Evolutionary conservation across 2,113 vertebrate genomes (phyloP), one percentile per base, ranked within the genome.

Genomic region (Scolopax mira): DNA sequence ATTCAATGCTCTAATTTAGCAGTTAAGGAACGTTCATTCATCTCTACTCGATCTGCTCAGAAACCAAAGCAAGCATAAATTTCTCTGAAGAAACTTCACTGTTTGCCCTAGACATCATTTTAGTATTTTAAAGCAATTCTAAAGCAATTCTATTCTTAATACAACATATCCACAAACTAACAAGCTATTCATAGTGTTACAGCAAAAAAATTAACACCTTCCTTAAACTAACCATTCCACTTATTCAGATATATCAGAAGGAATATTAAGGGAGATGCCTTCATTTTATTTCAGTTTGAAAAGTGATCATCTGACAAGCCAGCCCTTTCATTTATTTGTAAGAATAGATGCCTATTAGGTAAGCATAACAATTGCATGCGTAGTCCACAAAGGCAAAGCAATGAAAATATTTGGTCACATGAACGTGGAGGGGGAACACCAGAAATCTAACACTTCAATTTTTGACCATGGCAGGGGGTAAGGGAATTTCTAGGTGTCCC

Each of bases 401-500:
- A 39, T 18, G 5, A 67, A 82, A 82, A 18, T 13, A 88, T 16
- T 33, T 64, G 17, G 22, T 44, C 6, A 21, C 9, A 10, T 6
- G 16, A 54, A 0, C 16, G 13, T 3, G 10, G n/a, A 5, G 2
- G 2, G 16, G 10, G 19, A 28, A 87, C 33, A 85, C 7, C 13
- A 83, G 22, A 83, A 79, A 62, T 23, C 18, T 16, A 25, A 67
- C 49, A 23, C 35, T 44, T 60, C 11, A 13, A 2, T 78, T 90
- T 90, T 14, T 93, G 30, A 66, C 18, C 15, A 58, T 0, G 13
- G 37, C 3, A 55, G 6, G 6, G 10, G 2, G 31, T 48, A 48
- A 44, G 2, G 2, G 2, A 48, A 44, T 79, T 54, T 71, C n/a
- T 27, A 30, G 14, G 6, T 17, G 54, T 55, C 39, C 27, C 15